phyloP scores from a whole-genome alignment of 2,797 vertebrate genomes.

The Siniperca undulata region DNA sequence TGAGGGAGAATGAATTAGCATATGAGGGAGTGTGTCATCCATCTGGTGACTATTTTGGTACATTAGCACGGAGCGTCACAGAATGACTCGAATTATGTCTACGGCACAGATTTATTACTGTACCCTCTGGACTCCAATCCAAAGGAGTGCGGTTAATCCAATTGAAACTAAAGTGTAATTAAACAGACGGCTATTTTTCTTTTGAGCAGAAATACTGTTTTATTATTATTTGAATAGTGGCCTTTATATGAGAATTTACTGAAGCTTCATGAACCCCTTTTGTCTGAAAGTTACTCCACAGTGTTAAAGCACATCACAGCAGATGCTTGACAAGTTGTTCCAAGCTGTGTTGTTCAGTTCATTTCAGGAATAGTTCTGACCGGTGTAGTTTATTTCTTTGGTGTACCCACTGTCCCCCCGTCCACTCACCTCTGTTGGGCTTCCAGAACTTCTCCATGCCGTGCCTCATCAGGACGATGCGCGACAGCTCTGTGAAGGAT shows the following conservation, averaged over 20 bases:
- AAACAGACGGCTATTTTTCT: not conserved
- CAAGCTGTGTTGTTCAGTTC: not conserved
- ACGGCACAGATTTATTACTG: not conserved
- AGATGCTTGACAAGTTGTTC: not conserved
- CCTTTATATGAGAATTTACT: not conserved
- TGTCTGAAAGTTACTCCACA: not conserved
- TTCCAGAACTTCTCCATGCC: slow-evolving; percentile 99
- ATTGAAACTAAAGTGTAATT: not conserved
- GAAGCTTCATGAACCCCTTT: too few relatives aligned
- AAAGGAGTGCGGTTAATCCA: not conserved
- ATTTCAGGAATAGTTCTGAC: not conserved
- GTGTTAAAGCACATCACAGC: not conserved
- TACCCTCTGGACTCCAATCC: not conserved
- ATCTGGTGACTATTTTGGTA: not conserved
- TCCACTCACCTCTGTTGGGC: slow-evolving; percentile 92
- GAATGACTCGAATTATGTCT: not conserved
- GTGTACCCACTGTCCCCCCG: not conserved
- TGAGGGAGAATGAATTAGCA: not conserved
- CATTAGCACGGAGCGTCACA: not conserved
- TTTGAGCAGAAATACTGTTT: not conserved
- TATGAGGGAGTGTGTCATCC: not conserved
- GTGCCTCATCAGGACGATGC: slow-evolving; percentile 98
- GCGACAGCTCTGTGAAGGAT: slow-evolving; percentile 97
- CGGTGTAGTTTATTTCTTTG: not conserved
- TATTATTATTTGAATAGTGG: not conserved